Evolutionary conservation across 2,888 invertebrate species (phyloP).

Genomic region (Acleris emargana): DNA sequence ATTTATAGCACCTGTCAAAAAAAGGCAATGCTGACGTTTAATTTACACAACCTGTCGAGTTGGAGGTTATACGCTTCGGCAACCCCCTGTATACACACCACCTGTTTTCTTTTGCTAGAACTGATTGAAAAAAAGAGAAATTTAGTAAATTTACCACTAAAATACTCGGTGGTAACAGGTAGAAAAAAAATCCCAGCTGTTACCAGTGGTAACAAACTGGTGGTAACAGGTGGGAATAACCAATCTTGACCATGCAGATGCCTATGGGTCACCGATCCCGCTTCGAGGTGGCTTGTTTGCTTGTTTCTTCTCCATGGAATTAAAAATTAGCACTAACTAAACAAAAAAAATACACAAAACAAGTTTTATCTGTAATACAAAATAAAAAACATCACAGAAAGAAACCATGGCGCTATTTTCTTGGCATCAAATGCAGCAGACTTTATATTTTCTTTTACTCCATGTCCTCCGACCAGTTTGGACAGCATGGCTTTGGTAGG

Average conservation of each 20-base stretch:
- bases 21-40: neutral
- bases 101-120: neutral
- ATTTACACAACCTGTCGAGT: slow-evolving; percentile 2
- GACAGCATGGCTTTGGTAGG: slow-evolving; percentile 52
- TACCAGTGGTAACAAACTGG: too few relatives aligned
- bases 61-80: slow-evolving; percentile 4
- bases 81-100: neutral
- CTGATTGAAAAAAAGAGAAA: neutral
- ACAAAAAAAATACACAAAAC: neutral
- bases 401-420: neutral
- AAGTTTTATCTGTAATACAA: slow-evolving; percentile 8
- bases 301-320: too few relatives aligned
- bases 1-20: slow-evolving; percentile 10
- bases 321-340: too few relatives aligned
- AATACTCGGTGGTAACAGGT: too few relatives aligned
- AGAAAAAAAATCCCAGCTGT: too few relatives aligned
- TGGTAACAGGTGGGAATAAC: too few relatives aligned
- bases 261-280: too few relatives aligned
- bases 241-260: too few relatives aligned
- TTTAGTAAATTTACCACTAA: too few relatives aligned
- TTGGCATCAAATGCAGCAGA: neutral
- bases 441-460: neutral
- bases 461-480: slow-evolving; percentile 48
- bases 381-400: neutral
- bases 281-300: too few relatives aligned